phyloP scores from a whole-genome alignment of 2,888 invertebrate species.

The Tupiocoris notatus region DNA sequence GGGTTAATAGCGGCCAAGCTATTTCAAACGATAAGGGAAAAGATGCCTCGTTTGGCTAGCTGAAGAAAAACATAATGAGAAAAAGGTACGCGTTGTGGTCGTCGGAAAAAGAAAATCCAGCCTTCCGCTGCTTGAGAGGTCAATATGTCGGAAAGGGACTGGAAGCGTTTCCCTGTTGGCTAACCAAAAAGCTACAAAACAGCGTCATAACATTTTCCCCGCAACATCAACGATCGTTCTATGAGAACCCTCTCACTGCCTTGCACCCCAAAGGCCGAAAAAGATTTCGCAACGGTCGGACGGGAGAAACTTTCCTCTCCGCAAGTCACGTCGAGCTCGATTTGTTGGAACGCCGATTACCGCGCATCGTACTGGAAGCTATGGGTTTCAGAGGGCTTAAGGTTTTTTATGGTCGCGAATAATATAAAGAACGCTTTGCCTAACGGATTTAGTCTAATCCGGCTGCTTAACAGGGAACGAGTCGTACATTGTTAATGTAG shows the following conservation, averaged over 20 bases:
- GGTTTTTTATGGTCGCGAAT: too few species aligned
- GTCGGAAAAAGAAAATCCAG: neutral
- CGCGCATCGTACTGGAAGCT: neutral
- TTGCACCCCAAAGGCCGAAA: neutral
- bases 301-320: neutral
- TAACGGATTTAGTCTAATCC: too few species aligned
- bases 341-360: neutral
- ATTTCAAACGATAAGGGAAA: too few species aligned
- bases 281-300: neutral
- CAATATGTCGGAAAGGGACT: conserved; percentile 17
- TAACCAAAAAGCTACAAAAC: conserved; percentile 31
- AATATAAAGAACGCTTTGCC: too few species aligned
- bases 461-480: too few species aligned
- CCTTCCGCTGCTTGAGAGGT: neutral
- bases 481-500: too few species aligned
- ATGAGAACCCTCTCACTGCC: neutral
- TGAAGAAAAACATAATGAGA: neutral
- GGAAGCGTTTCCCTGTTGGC: conserved; percentile 27
- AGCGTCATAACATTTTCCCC: conserved; percentile 18
- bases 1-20: too few species aligned
- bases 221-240: neutral
- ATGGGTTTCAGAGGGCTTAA: too few species aligned
- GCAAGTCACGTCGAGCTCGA: neutral
- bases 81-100: neutral
- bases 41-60: too few species aligned